Evolutionary conservation across 2,797 vertebrate genomes (phyloP).

Genomic region (Orestias chungarensis): DNA sequence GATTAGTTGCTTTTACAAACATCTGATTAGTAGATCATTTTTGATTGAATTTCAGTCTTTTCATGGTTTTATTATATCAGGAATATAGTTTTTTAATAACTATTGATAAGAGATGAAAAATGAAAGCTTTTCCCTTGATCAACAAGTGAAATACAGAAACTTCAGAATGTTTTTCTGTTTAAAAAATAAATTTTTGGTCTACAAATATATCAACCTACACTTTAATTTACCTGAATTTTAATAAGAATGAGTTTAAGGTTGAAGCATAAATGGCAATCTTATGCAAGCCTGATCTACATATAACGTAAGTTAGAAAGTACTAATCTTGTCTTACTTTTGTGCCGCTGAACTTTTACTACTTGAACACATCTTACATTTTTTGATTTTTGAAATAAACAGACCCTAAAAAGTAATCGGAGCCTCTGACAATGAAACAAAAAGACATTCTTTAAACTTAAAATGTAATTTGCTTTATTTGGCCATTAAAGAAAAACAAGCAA

Average conservation of each 20-base stretch:
- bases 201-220: neutral
- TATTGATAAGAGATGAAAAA: neutral
- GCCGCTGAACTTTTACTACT: neutral
- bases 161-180: neutral
- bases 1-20: neutral
- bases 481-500: neutral
- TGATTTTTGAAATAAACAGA: neutral
- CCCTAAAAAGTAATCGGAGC: too few relatives aligned
- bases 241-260: neutral
- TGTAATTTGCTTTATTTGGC: neutral
- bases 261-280: neutral
- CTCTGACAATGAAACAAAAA: too few relatives aligned
- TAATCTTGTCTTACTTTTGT: neutral
- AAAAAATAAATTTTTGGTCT: neutral
- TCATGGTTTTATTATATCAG: neutral
- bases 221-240: neutral
- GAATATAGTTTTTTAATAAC: neutral
- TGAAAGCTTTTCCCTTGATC: neutral
- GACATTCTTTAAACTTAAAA: neutral
- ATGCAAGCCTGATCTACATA: neutral
- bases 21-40: neutral
- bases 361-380: neutral
- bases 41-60: neutral
- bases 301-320: neutral
- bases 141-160: neutral